Conservation (phyloP, 2,113 vertebrate species). For the Clarias macrocephalus region DNA sequence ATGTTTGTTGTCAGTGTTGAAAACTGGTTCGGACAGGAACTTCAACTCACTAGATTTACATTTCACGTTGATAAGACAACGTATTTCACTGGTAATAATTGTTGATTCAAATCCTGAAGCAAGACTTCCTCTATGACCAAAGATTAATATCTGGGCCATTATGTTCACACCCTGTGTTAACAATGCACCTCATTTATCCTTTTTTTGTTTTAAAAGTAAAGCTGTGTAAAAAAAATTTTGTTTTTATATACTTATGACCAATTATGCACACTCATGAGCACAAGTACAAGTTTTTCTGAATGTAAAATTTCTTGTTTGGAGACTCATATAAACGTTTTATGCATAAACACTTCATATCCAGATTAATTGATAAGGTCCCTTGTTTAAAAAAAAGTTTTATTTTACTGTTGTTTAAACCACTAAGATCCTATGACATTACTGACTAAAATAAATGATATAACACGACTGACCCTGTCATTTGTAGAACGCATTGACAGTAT, state of each 20-base stretch:
- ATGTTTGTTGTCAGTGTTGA: slow-evolving; percentile 26
- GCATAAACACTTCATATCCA: neutral
- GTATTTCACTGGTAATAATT: slow-evolving; percentile 8
- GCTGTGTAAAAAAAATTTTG: neutral
- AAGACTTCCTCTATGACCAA: neutral
- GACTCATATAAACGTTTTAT: neutral
- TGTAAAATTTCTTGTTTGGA: neutral
- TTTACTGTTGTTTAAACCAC: slow-evolving; percentile 26
- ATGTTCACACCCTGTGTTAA: neutral
- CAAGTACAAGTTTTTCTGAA: neutral
- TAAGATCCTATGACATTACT: neutral
- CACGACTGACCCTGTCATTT: slow-evolving; percentile 12
- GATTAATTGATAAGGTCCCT: neutral
- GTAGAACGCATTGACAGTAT: neutral
- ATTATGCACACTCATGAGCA: neutral
- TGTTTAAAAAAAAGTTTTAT: neutral
- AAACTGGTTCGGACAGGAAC: slow-evolving; percentile 46
- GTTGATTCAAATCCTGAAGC: neutral
- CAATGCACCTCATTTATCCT: neutral
- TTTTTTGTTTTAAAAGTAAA: neutral
- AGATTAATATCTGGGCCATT: neutral
- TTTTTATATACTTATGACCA: no score
- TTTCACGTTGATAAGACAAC: slow-evolving; percentile 19
- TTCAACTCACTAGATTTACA: slow-evolving; percentile 32
- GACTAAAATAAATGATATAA: neutral